These are phyloP conservation scores for Drosophila chauvacae DNA, from an alignment of 1,140 invertebrate genomes.

Conservation along the genomic window DNA sequence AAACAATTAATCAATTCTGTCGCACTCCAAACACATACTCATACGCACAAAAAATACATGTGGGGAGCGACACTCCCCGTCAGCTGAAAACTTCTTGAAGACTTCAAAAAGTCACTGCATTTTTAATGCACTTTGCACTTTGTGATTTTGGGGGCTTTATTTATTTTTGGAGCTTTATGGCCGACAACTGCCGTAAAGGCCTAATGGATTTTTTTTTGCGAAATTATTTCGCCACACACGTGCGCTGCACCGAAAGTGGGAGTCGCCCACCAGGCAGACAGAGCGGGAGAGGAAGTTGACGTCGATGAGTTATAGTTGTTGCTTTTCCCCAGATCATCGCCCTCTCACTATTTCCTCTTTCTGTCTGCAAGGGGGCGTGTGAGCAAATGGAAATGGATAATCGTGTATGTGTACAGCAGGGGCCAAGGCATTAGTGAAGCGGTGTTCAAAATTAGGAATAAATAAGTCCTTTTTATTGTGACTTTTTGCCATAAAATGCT, in stretches of 20 bases:
- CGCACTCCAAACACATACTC: not conserved
- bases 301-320: slow-evolving; percentile 16
- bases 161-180: slow-evolving; percentile 39
- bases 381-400: slow-evolving; percentile 29
- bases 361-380: slow-evolving; percentile 12
- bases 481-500: not conserved
- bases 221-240: slow-evolving; percentile 48
- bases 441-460: not conserved
- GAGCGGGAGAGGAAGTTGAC: slow-evolving; percentile 11
- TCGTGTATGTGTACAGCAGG: slow-evolving; percentile 5
- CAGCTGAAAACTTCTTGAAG: slow-evolving; percentile 6
- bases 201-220: slow-evolving; percentile 21
- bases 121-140: slow-evolving; percentile 45
- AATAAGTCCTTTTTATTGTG: not conserved
- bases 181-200: slow-evolving; percentile 30
- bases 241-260: slow-evolving; percentile 13
- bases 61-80: slow-evolving; percentile 8
- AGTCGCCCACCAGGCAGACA: not conserved
- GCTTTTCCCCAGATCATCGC: slow-evolving; percentile 36
- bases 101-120: slow-evolving; percentile 15
- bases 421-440: not conserved
- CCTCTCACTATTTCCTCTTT: slow-evolving; percentile 14
- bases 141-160: slow-evolving; percentile 8
- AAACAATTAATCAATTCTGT: slow-evolving; percentile 44
- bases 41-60: not conserved